Evolutionary conservation across 2,888 invertebrate genomes (phyloP).

Genomic region (Acronicta aceris): DNA sequence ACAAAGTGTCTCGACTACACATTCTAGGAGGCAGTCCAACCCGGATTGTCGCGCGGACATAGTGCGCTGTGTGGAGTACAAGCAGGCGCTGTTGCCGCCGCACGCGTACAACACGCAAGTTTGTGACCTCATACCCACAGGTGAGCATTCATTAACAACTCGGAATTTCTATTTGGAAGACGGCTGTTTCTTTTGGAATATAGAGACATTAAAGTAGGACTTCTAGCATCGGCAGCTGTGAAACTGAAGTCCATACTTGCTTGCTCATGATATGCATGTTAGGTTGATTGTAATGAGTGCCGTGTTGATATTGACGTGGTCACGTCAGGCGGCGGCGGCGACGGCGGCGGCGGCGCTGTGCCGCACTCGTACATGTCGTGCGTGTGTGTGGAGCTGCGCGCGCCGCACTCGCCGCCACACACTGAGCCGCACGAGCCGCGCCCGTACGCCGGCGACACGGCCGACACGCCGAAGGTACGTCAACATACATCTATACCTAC

Average conservation of each 20-base stretch:
- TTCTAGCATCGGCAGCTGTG: too few species aligned
- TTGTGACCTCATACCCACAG: conserved; percentile 81
- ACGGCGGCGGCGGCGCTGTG: too few species aligned
- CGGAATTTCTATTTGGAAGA: too few species aligned
- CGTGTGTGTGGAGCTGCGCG: conserved; percentile 89
- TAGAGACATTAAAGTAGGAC: not conserved
- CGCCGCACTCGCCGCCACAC: conserved; percentile 57
- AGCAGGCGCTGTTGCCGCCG: conserved; percentile 69
- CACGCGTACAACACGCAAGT: conserved; percentile 69
- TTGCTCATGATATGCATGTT: too few species aligned
- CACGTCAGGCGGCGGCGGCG: not conserved
- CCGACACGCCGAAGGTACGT: conserved; percentile 70
- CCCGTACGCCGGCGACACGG: conserved; percentile 71
- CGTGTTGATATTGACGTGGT: not conserved
- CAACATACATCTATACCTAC: not conserved
- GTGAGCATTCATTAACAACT: too few species aligned
- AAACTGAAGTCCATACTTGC: too few species aligned
- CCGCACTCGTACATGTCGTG: conserved; percentile 77
- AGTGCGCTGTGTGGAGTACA: conserved; percentile 85
- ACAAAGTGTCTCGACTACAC: not conserved
- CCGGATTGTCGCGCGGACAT: conserved; percentile 84
- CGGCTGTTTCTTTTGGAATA: not conserved
- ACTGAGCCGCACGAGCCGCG: conserved; percentile 18
- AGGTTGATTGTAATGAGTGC: not conserved
- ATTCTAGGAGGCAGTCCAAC: conserved; percentile 71